A percentile compares a stretch with the other conserved stretches of the same genome.
These are phyloP conservation scores for Rhabditoides inermis DNA, from an alignment of 2,888 invertebrate species.

Conservation along the genomic window DNA sequence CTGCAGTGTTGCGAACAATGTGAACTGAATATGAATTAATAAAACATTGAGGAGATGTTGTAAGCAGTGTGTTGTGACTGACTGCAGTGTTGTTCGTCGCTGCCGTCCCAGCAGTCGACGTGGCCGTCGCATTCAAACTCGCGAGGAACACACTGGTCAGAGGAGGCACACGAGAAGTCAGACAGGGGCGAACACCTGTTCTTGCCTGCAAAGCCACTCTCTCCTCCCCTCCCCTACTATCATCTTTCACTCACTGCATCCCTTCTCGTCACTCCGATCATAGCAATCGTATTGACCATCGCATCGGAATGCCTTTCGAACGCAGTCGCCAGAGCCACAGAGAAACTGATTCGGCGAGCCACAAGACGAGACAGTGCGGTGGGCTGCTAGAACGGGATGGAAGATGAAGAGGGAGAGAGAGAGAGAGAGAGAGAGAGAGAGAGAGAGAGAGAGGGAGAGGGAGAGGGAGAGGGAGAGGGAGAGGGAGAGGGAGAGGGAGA, in stretches of 20 bases:
- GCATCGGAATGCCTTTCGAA: conserved; percentile 48
- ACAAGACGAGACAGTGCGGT: no score
- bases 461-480: conserved; percentile 1
- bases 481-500: conserved; percentile 6
- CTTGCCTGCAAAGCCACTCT: no score
- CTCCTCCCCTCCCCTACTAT: no score
- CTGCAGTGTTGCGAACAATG: no score
- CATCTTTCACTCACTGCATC: no score
- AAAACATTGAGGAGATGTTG: no score
- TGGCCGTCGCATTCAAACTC: conserved; percentile 64
- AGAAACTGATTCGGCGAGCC: conserved; percentile 24
- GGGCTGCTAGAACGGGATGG: no score
- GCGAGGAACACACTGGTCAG: no score
- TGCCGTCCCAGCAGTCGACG: conserved; percentile 71
- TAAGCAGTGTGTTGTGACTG: no score
- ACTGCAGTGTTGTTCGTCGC: conserved; percentile 63
- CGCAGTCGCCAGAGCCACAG: conserved; percentile 40
- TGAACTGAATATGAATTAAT: no score
- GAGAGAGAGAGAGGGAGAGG: conserved; percentile 4
- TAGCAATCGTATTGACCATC: conserved; percentile 48
- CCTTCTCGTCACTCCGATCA: conserved; percentile 64
- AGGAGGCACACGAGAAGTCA: no score
- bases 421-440: neutral
- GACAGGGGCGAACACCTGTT: no score
- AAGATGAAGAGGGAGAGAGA: neutral